A percentile compares a stretch with the other conserved stretches of the same genome.
Evolutionary conservation across 2,113 vertebrate genomes (phyloP).

Genomic region (Pteronura brasiliensis): DNA sequence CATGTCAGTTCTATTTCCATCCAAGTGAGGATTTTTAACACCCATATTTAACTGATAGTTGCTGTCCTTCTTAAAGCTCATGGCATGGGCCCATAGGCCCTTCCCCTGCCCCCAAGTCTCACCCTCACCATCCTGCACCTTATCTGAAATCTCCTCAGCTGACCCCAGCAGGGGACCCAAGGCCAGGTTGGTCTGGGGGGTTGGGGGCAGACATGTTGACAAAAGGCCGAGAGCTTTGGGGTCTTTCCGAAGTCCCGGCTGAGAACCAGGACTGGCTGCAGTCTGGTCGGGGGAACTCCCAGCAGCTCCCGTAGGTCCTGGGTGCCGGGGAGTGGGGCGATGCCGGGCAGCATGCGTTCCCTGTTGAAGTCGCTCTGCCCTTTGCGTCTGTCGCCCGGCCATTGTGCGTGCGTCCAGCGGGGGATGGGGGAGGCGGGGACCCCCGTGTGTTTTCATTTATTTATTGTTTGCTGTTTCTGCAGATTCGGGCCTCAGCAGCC

Average conservation of each 20-base stretch:
- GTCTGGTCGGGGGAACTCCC: rapidly evolving
- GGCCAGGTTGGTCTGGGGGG: background rate
- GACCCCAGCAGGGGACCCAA: background rate
- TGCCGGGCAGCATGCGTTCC: background rate
- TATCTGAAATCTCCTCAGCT: background rate
- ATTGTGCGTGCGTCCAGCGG: background rate
- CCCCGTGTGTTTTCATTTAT: slow-evolving; percentile 81
- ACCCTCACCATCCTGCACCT: background rate
- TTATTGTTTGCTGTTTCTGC: slow-evolving; percentile 92
- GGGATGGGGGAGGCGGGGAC: background rate
- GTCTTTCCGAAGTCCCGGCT: background rate
- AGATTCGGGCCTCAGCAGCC: slow-evolving; percentile 98
- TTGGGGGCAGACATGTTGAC: rapidly evolving
- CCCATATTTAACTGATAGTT: background rate
- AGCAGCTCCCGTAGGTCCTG: rapidly evolving
- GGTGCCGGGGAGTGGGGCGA: background rate
- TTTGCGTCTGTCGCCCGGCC: background rate
- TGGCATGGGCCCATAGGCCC: background rate
- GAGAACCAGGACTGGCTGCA: background rate
- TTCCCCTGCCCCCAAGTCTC: background rate
- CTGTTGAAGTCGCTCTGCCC: background rate
- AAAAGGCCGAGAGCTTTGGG: too few relatives aligned
- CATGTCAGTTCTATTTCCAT: background rate
- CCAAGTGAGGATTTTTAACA: background rate
- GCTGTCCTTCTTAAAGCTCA: background rate